Evolutionary conservation across 2,113 vertebrate genomes (phyloP).

Genomic region (Chaetodon trifascialis): DNA sequence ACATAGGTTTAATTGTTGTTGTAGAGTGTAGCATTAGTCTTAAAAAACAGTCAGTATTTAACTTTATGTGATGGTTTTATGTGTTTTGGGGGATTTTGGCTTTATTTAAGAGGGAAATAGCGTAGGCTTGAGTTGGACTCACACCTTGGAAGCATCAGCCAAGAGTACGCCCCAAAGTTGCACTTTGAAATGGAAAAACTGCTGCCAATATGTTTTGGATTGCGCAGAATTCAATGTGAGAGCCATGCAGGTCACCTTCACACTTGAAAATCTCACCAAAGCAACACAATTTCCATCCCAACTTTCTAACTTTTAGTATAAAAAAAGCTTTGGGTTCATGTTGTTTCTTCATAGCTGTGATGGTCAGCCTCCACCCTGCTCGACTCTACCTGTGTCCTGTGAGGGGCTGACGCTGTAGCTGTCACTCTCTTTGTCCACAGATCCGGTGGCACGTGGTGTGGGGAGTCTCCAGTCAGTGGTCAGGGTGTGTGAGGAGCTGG

Average conservation of each 20-base stretch:
- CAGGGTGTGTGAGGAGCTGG: constrained; percentile 96
- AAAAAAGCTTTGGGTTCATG: neutral
- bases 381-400: constrained; percentile 93
- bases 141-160: neutral
- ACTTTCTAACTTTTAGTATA: neutral
- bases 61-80: neutral
- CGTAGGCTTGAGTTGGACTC: constrained; percentile 12
- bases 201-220: constrained; percentile 27
- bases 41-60: neutral
- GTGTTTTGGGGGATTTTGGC: neutral
- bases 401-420: constrained; percentile 99
- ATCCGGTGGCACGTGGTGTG: constrained; percentile 93
- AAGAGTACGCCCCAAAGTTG: constrained; percentile 15
- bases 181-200: constrained; percentile 24
- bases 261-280: constrained; percentile 18
- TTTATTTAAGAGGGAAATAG: neutral
- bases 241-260: constrained; percentile 14
- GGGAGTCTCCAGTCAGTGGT: constrained; percentile 98
- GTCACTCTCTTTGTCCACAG: constrained; percentile 98
- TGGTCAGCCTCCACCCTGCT: neutral
- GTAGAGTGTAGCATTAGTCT: neutral
- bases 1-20: neutral
- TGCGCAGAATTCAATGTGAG: neutral
- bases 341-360: constrained; percentile 6
- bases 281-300: constrained; percentile 21